Base-by-base conservation (phyloP, 2,113 vertebrate genomes). In the Procavia capensis region DNA sequence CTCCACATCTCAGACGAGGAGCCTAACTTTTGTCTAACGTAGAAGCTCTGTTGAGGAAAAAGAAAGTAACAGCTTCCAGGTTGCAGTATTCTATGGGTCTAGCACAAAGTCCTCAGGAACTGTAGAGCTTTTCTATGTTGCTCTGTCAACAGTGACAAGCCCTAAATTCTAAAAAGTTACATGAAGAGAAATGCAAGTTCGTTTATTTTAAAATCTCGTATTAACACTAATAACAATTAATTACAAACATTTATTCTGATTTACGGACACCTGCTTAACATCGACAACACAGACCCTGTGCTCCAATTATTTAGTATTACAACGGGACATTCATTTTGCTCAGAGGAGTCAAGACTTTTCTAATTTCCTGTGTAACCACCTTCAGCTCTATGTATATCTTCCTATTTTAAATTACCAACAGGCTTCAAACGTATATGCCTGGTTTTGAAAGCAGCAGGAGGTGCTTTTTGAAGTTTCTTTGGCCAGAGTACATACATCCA, bases 361-460 rank as follows among this genome's bases (percentile, higher is more conserved):
- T 97, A 98, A 98, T 98, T 98, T 98, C 98, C 98, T 98, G 98
- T 97, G 94, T 91, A 98, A 96, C 97, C 96, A 97, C 95, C 96
- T 97, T 97, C 93, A 97, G 95, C 90, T 97, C 97, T 98, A 96
- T 96, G 82, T 93, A 78, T 97, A 98, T 98, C 98, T 98, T 97
- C 97, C 95, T 96, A 98, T 97, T 97, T 97, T 97, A 98, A 98
- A 98, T 98, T 98, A 97, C 98, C 98, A 98, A 95, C 98, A 98
- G 98, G 96, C 97, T 97, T 98, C 97, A 96, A 96, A 97, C 97
- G 98, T 98, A 98, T 98, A 98, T 98, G 98, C 91, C 96, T 97
- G 96, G 96, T 98, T 98, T 98, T 98, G 97, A 98, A 98, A 98
- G 96, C 80, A 97, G 98, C 98, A 96, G 98, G 98, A 98, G 98